phyloP scores from a whole-genome alignment of 2,888 invertebrate species.

The Calameuta filiformis region DNA sequence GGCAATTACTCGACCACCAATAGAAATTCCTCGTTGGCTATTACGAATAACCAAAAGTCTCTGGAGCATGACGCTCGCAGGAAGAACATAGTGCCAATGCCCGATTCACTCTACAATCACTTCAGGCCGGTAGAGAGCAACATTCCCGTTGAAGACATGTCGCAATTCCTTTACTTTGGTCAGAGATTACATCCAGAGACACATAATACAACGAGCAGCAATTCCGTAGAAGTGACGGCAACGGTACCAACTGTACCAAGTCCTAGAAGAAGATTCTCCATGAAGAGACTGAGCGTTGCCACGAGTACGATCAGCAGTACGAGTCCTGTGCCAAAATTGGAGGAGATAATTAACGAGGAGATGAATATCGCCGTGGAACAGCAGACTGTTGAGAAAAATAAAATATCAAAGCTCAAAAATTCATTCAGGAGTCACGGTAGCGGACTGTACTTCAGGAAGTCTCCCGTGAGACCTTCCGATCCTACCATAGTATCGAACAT shows the following conservation, averaged over 20 bases:
- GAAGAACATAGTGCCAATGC: conserved; percentile 71
- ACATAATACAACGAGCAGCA: conserved; percentile 43
- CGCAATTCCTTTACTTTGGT: conserved; percentile 78
- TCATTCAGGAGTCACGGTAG: conserved; percentile 40
- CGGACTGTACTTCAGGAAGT: conserved; percentile 39
- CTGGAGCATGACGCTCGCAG: conserved; percentile 64
- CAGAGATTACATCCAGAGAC: conserved; percentile 70
- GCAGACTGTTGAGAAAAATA: conserved; percentile 57
- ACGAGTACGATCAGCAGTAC: conserved; percentile 24
- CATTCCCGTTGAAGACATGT: conserved; percentile 74
- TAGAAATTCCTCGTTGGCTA: conserved; percentile 9
- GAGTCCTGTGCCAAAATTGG: conserved; percentile 34
- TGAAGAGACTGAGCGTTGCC: conserved; percentile 36
- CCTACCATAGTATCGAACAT: conserved; percentile 51
- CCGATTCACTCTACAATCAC: conserved; percentile 74
- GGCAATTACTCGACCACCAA: background rate
- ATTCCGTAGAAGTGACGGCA: conserved; percentile 49
- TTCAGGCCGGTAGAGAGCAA: conserved; percentile 74
- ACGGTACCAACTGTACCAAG: conserved; percentile 36
- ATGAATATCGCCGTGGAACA: conserved; percentile 55
- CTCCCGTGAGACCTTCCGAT: conserved; percentile 40
- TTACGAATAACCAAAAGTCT: conserved; percentile 42
- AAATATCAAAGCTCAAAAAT: conserved; percentile 51
- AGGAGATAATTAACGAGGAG: conserved; percentile 58
- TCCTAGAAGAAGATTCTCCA: conserved; percentile 47